A percentile compares a stretch with the other conserved stretches of the same genome.
Conservation (phyloP, 2,888 invertebrate genomes). For the Amphipoea oculea region DNA sequence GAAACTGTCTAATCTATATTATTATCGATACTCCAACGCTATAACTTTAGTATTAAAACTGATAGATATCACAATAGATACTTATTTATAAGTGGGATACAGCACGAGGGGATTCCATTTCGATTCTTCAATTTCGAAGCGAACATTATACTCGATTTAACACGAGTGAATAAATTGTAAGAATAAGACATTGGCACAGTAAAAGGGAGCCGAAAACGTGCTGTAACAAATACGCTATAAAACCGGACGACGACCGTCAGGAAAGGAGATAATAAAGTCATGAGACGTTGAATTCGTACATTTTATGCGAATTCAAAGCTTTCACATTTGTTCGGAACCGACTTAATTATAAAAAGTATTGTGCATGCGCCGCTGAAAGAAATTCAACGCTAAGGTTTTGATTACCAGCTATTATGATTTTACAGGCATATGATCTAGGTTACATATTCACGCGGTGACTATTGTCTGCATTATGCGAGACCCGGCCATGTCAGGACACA, state of each 20-base stretch:
- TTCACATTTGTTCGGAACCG: conserved; percentile 52
- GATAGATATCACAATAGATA: conserved; percentile 18
- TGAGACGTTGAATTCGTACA: conserved; percentile 47
- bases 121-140: conserved; percentile 33
- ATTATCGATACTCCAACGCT: conserved; percentile 6
- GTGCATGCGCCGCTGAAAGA: conserved; percentile 15
- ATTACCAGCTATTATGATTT: conserved; percentile 11
- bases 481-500: conserved; percentile 29
- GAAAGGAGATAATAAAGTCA: conserved; percentile 63
- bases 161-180: conserved; percentile 46
- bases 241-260: conserved; percentile 59
- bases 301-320: conserved; percentile 57
- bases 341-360: conserved; percentile 43
- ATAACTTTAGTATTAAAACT: conserved; percentile 16
- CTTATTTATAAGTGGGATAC: conserved; percentile 4
- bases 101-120: conserved; percentile 19
- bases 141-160: conserved; percentile 44
- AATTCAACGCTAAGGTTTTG: conserved; percentile 17
- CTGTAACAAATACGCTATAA: conserved; percentile 57
- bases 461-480: conserved; percentile 39
- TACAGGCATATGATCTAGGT: conserved; percentile 33
- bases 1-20: conserved; percentile 28
- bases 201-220: conserved; percentile 57
- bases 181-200: conserved; percentile 52
- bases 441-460: conserved; percentile 25